phyloP scores from a whole-genome alignment of 2,113 vertebrate species.

The Tupaia tana region DNA sequence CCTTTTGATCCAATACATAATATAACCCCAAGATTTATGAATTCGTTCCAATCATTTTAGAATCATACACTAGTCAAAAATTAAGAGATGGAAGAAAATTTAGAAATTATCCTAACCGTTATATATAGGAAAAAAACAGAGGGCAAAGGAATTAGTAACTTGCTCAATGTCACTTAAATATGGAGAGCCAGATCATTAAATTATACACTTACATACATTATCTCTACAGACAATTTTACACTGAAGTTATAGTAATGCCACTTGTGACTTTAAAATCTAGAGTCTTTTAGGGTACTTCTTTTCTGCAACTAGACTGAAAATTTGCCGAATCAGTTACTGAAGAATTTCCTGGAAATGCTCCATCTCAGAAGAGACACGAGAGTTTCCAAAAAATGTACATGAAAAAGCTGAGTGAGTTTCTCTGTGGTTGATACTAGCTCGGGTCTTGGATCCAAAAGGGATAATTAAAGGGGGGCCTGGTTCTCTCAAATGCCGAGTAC shows the following conservation, averaged over 20 bases:
- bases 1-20: neutral
- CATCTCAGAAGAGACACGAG: neutral
- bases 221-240: neutral
- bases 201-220: neutral
- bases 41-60: neutral
- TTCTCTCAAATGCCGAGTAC: conserved; percentile 28
- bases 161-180: conserved; percentile 1
- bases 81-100: neutral
- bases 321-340: neutral
- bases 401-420: conserved; percentile 62
- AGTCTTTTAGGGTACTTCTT: neutral
- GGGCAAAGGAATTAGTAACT: neutral
- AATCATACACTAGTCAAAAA: neutral
- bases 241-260: neutral
- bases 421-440: neutral
- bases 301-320: neutral
- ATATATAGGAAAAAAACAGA: neutral
- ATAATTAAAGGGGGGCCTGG: neutral
- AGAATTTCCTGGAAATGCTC: conserved; percentile 32
- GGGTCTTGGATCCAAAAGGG: neutral
- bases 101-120: neutral
- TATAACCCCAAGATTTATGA: neutral
- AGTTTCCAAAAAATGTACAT: neutral
- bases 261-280: neutral
- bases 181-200: neutral